Evolutionary conservation across 1,140 invertebrate genomes (phyloP).

Genomic region (Holcopasites calliopsidis): DNA sequence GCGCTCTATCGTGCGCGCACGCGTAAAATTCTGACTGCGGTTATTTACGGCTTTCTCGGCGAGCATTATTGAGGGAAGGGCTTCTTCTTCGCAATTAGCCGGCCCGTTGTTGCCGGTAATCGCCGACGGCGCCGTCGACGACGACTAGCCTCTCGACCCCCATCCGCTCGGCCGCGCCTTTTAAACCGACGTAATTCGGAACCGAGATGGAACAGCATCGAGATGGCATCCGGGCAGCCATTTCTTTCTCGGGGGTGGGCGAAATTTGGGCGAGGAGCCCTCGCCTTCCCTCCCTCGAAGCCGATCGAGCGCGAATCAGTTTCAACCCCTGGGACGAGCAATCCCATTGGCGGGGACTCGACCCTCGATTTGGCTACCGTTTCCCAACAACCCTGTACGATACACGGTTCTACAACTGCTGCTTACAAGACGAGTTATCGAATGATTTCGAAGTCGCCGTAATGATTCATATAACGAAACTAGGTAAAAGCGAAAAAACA

Average conservation of each 20-base stretch:
- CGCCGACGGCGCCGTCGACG: conserved; percentile 1
- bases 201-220: neutral
- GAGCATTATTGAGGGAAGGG: conserved; percentile 66
- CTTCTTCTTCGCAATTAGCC: conserved; percentile 62
- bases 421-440: too few species aligned
- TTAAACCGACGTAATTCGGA: too few species aligned
- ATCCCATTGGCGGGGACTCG: conserved; percentile 49
- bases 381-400: conserved; percentile 37
- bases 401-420: too few species aligned
- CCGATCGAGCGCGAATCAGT: conserved; percentile 51
- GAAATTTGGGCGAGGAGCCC: conserved; percentile 19
- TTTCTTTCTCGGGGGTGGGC: neutral
- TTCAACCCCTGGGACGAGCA: conserved; percentile 24
- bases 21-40: conserved; percentile 67
- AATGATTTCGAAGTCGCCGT: too few species aligned
- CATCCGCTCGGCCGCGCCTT: too few species aligned
- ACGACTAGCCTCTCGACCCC: neutral
- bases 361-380: conserved; percentile 35
- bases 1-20: conserved; percentile 55
- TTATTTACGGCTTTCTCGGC: conserved; percentile 74
- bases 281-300: conserved; percentile 37
- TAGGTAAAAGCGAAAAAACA: neutral
- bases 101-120: conserved; percentile 37
- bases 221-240: neutral
- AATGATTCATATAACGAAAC: neutral